Base-by-base conservation (phyloP, 2,888 invertebrate genomes). In the Dicycla oo region DNA sequence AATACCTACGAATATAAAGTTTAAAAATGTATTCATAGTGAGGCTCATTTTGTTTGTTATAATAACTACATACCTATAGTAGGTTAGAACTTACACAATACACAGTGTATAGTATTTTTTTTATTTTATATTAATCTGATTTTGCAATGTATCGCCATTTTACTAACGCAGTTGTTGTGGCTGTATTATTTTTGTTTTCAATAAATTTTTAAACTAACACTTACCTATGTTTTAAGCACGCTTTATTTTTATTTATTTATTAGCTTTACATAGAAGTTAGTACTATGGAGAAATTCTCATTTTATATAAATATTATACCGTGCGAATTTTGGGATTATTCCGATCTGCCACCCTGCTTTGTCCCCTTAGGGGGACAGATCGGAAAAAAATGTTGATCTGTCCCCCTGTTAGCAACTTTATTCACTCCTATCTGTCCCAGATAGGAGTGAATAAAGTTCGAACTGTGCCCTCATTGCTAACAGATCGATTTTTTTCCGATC, bases 191-290 rank as follows among this genome's bases (percentile, higher is more conserved):
- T 78, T 82, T 75, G 71, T 74, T 81, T 84, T 86, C 69, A 81
- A 69, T 81, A 75, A 81, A 85, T 83, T 85, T 86, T 82, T 84
- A 81, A 61, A 87, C 81, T 87, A 88, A 83, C 85, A 86, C 70
- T 82, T 85, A 86, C 70, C 81, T 85, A 82, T 77, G 61, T 77
- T 82, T 84, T 86, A 87, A 84, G 86, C 88, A 86, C 81, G 87
- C 87, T 86, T 84, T 83, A 77, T 74, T 84, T 82, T 81, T 82
- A 79, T 80, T 84, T 78, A 71, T 83, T 82, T 84, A 80, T 81
- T 79, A 75, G 76, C 82, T 88, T 88, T 86, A 82, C 83, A 80
- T 83, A 75, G 69, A 81, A 83, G 78, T 87, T 67, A 49, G 67
- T 8, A 87, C 84, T 85, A 80, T 80, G 76, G 66, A 83, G 83